Evolutionary conservation across 2,888 invertebrate genomes (phyloP), one percentile per base, ranked within the genome.

Genomic region (Tetragonula carbonaria): DNA sequence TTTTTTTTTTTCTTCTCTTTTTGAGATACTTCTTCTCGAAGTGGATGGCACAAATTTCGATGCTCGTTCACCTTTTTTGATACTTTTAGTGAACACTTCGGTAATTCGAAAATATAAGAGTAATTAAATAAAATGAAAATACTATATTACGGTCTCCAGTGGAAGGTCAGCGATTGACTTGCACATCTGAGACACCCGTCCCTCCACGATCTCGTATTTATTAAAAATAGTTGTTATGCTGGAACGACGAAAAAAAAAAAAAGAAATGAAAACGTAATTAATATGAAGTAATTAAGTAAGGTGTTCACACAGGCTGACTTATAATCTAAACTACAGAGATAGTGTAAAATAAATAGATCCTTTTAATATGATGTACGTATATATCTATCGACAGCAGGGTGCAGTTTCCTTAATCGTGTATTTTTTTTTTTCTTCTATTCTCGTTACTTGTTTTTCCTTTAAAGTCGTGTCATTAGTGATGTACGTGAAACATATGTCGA

Each of bases 151-250:
- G 74, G 88, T 91, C 87, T 86, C 84, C 70, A 66, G 70, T 88
- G 86, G 75, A 78, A 82, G 82, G 87, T 88, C 86, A 86, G 75
- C 79, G 87, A 87, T 70, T 84, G 82, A 85, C 85, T 88, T 85
- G 85, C 86, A 88, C 88, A 77, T 84, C 83, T 53, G 86, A 90
- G 88, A 90, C 91, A 86, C 91, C 92, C 90, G 86, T 91, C 90
- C 92, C 92, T 91, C 92, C 92, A 90, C 90, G 84, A 91, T 92
- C 90, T 91, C 90, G 87, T 91, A 87, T 91, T 90, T 92, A 92
- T 90, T 91, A 88, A 87, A 45, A 82, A 90, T 93, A 93, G 89
- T 90, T 90, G 80, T 89, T 85, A 84, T 71, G 89, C 80, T 85
- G 87, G 80, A 90, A 81, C 74, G 78, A 85, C 57, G 72, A 76